Evolutionary conservation across 1,140 invertebrate species (phyloP), one percentile per base, ranked within the genome.

Genomic region (Subanguina moxae): DNA sequence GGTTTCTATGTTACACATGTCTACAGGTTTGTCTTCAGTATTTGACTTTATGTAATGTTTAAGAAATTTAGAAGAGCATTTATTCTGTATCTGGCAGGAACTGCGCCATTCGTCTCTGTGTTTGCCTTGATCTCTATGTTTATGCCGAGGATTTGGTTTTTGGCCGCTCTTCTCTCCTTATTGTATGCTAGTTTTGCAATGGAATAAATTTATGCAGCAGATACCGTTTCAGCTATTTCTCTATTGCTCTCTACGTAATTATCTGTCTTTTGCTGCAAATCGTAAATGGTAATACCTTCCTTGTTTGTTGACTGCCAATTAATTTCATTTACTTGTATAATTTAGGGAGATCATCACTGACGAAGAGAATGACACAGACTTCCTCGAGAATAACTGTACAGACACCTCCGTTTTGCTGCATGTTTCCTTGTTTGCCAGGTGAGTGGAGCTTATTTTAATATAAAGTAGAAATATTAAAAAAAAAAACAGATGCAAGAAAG

Each of bases 361-460:
- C 80, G 17, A 71, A 76, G 52, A 77, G 70, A 52, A 78, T 78
- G 78, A 64, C 56, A 28, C 21, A 78, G 19, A 25, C 57, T n/a
- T 66, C 68, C 7, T 48, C 68, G 25, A 48, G 45, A n/a, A 70
- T 79, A 23, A 71, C 65, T 25, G 63, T 81, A 17, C 66, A 71
- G 25, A 82, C 77, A 23, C 77, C 77, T 30, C 77, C 77, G 17
- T 79, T 79, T 64, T 79, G 77, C 62, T 79, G 77, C 56, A 52
- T 80, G 32, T 79, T 80, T 64, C 79, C 79, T 15, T 81, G 77
- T 65, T 57, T 79, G 23, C 77, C 77, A 38, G 32, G 32, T 38
- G 11, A 38, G 11, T 38, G 11, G n/a, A n/a, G n/a, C n/a, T n/a
- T n/a, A n/a, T n/a, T n/a, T n/a, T n/a, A n/a, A n/a, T n/a, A n/a